These are phyloP conservation scores for Hemiscyllium ocellatum DNA, from an alignment of 2,113 vertebrate genomes.

Conservation along the genomic window DNA sequence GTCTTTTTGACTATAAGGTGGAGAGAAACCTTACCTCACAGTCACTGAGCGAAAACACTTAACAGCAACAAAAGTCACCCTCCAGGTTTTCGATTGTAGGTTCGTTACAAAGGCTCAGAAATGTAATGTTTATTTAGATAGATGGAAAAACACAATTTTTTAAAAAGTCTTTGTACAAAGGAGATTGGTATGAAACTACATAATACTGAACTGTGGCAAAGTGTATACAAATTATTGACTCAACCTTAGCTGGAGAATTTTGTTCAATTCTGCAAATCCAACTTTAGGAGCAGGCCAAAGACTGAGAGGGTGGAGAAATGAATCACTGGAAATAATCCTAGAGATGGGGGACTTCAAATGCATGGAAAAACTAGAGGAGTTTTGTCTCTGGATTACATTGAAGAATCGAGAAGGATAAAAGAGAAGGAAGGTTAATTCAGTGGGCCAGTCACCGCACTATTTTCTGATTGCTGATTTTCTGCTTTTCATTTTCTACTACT, in stretches of 20 bases:
- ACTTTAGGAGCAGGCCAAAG: neutral
- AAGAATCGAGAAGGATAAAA: neutral
- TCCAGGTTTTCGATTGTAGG: neutral
- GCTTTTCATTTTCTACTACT: neutral
- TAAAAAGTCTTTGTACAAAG: neutral
- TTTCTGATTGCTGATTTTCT: neutral
- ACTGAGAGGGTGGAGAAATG: neutral
- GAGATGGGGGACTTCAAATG: neutral
- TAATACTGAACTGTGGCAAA: neutral
- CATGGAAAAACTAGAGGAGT: neutral
- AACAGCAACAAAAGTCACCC: slow-evolving; percentile 14
- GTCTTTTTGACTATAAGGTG: neutral
- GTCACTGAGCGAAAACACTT: neutral
- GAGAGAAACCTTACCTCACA: neutral
- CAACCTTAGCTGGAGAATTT: neutral
- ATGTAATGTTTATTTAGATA: neutral
- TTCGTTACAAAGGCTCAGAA: neutral
- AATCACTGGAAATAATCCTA: neutral
- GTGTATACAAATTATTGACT: neutral
- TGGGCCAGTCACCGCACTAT: neutral
- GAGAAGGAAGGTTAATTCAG: neutral
- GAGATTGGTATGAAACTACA: neutral
- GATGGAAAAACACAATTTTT: neutral
- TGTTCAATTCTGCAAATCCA: neutral
- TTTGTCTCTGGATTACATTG: neutral